Percentiles rank a stretch among this genome's conserved stretches.
Evolutionary conservation across 2,113 vertebrate species (phyloP).

Genomic region (Neotoma lepida): DNA sequence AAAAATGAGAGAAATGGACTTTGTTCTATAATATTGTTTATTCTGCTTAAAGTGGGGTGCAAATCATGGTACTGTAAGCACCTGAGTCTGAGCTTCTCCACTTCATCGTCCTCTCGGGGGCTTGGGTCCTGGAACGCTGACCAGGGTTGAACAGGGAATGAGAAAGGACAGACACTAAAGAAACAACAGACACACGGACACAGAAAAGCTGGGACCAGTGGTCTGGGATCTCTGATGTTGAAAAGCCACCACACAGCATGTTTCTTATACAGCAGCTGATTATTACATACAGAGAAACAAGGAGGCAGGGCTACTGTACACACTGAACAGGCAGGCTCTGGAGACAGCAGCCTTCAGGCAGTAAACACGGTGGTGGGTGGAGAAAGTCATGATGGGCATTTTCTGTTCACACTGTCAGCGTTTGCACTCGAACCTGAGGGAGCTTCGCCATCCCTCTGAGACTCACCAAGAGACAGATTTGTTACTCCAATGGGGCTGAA

Average conservation of each 20-base stretch:
- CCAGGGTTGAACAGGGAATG: too few relatives aligned
- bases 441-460: neutral
- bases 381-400: neutral
- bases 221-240: neutral
- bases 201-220: neutral
- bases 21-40: neutral
- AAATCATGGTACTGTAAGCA: accelerated
- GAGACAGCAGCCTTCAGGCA: neutral
- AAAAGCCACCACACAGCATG: neutral
- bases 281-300: neutral
- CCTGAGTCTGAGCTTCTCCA: accelerated
- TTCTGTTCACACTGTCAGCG: neutral
- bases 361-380: neutral
- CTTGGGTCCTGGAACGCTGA: neutral
- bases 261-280: neutral
- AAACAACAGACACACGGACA: neutral
- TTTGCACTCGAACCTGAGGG: neutral
- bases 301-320: too few relatives aligned
- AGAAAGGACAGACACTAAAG: neutral
- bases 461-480: neutral
- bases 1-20: neutral
- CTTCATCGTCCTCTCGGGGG: accelerated
- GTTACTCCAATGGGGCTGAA: neutral
- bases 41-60: neutral
- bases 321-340: neutral